phyloP scores from a whole-genome alignment of 2,888 invertebrate species.

The Campoplex capitator region DNA sequence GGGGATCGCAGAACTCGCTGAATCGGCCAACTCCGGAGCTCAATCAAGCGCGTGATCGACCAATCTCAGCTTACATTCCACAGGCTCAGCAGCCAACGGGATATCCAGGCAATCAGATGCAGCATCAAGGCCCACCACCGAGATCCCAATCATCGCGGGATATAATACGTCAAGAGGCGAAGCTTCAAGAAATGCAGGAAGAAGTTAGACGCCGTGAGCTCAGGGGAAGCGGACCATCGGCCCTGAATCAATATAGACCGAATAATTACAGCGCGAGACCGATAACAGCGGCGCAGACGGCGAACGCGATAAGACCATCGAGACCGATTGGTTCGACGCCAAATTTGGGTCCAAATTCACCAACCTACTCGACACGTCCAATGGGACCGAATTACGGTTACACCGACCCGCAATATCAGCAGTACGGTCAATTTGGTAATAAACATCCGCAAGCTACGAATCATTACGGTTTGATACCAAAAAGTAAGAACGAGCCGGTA shows the following conservation, averaged over 20 bases:
- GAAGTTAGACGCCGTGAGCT: slow-evolving; percentile 88
- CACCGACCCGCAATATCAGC: slow-evolving; percentile 78
- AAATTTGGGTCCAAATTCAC: slow-evolving; percentile 78
- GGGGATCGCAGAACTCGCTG: slow-evolving; percentile 88
- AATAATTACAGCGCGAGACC: slow-evolving; percentile 76
- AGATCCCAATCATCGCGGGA: slow-evolving; percentile 85
- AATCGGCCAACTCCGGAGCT: slow-evolving; percentile 85
- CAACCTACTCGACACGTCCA: slow-evolving; percentile 72
- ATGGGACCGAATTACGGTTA: slow-evolving; percentile 75
- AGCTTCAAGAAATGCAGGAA: slow-evolving; percentile 93
- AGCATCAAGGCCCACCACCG: slow-evolving; percentile 80
- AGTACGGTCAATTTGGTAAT: slow-evolving; percentile 77
- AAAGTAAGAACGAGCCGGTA: slow-evolving; percentile 74
- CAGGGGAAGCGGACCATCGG: slow-evolving; percentile 77
- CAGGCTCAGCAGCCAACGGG: slow-evolving; percentile 76
- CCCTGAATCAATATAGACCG: slow-evolving; percentile 78
- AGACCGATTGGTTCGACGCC: slow-evolving; percentile 82
- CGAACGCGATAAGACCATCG: slow-evolving; percentile 73
- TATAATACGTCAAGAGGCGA: slow-evolving; percentile 87
- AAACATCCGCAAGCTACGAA: slow-evolving; percentile 74
- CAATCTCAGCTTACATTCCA: slow-evolving; percentile 86
- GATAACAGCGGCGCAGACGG: slow-evolving; percentile 76
- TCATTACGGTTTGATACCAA: slow-evolving; percentile 75
- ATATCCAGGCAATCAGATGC: slow-evolving; percentile 75
- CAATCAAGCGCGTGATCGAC: slow-evolving; percentile 84